Percentiles rank a stretch among this genome's conserved stretches.
Conservation (phyloP, 2,113 vertebrate genomes). For the Campylorhamphus procurvoides region DNA sequence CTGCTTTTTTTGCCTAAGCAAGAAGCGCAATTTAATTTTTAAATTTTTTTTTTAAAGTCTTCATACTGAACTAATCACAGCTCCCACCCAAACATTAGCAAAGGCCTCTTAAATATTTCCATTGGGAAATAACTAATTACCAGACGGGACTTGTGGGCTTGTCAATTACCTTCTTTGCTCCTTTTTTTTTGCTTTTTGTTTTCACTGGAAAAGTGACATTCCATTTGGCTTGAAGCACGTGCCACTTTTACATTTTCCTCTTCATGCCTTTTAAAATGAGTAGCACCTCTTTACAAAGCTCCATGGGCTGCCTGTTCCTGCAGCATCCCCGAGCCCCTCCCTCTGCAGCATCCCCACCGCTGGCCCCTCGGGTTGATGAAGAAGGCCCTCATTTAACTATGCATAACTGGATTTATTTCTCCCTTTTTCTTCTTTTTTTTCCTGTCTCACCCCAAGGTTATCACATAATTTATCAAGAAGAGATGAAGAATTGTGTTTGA, state of each 20-base stretch:
- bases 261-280: not conserved
- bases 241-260: not conserved
- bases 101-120: not conserved
- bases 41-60: not conserved
- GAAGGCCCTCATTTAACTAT: not conserved
- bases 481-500: constrained; percentile 51
- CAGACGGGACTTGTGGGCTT: not conserved
- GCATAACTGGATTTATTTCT: not conserved
- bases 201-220: not conserved
- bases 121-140: not conserved
- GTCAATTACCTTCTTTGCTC: not conserved
- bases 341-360: not conserved
- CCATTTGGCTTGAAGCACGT: not conserved
- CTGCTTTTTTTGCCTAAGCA: not conserved
- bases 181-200: not conserved
- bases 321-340: not conserved
- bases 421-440: not conserved
- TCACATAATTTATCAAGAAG: constrained; percentile 31
- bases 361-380: not conserved
- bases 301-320: not conserved
- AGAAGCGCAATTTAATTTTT: not conserved
- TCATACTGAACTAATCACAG: not conserved
- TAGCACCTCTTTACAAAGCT: not conserved
- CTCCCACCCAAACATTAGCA: not conserved
- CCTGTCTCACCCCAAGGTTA: not conserved